Evolutionary conservation across 2,113 vertebrate species (phyloP).

Genomic region (Rhea pennata): DNA sequence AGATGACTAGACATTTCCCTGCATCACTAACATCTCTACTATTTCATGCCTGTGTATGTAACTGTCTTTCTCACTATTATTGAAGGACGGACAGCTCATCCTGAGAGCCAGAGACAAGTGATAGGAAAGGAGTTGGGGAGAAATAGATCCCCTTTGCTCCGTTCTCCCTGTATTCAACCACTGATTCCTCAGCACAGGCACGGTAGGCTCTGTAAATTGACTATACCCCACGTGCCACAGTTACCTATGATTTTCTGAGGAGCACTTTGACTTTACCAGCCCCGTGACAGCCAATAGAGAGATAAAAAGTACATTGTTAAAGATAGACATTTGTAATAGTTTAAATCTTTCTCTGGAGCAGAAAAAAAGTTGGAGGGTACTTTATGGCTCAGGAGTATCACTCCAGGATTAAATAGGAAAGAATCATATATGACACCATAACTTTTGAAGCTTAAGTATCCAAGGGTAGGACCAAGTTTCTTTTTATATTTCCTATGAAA

Average conservation of each 20-base stretch:
- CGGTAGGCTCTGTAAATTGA: not conserved
- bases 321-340: not conserved
- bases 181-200: not conserved
- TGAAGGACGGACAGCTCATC: not conserved
- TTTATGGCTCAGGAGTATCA: not conserved
- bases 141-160: not conserved
- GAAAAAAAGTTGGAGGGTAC: not conserved
- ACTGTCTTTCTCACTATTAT: not conserved
- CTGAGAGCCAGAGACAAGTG: not conserved
- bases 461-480: not conserved
- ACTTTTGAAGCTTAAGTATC: not conserved
- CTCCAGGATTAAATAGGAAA: not conserved
- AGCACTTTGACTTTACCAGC: not conserved
- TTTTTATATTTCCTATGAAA: not conserved
- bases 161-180: not conserved
- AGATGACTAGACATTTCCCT: not conserved
- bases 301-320: not conserved
- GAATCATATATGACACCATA: not conserved
- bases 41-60: not conserved
- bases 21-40: not conserved
- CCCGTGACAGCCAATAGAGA: not conserved
- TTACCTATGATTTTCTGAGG: not conserved
- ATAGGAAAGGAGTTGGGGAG: not conserved
- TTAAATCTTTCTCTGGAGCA: not conserved
- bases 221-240: not conserved